Evolutionary conservation across 2,113 vertebrate species (phyloP), one percentile per base, ranked within the genome.

Genomic region (Alectura lathami): DNA sequence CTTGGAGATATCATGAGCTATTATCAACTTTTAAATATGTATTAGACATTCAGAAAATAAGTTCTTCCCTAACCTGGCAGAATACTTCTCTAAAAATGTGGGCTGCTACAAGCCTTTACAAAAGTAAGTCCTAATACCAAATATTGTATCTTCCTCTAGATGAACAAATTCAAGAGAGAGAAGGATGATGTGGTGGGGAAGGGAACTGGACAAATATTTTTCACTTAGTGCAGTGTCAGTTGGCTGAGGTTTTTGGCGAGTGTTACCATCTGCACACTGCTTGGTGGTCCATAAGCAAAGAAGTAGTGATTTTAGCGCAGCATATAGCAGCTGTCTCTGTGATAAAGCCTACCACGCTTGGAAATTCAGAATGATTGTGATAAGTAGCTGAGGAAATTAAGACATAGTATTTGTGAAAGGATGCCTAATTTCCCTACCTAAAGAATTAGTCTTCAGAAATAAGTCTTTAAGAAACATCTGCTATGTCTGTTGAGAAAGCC

Each of bases 31-130:
- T 89, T 74, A 94, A 50, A 75, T 85, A 94, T 53, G 32, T 40
- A 59, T 78, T n/a, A 77, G 42, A 72, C 59, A 91, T 94, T 85
- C 67, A 92, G 67, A 94, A 96, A 91, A 82, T n/a, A 93, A 92
- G 54, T 63, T 64, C n/a, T 95, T 73, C 84, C n/a, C 75, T 91
- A 85, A 85, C 54, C 72, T 83, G 84, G 27, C 23, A 72, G 43
- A 56, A 51, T 86, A 10, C 43, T n/a, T 68, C 70, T 74, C 83
- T 72, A 64, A 91, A 94, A 82, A 79, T 64, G 11, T 48, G 30
- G 17, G 15, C 60, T 91, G 67, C 62, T 86, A 70, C 77, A 83
- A 72, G 17, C 27, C 34, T 63, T 72, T 24, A 29, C 27, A 68
- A 43, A 78, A 93, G 7, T 6, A 8, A 80, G 17, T 9, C 36